Conservation (phyloP, 35 echinoderm and acorn worm genomes). For the Patiria miniata region DNA sequence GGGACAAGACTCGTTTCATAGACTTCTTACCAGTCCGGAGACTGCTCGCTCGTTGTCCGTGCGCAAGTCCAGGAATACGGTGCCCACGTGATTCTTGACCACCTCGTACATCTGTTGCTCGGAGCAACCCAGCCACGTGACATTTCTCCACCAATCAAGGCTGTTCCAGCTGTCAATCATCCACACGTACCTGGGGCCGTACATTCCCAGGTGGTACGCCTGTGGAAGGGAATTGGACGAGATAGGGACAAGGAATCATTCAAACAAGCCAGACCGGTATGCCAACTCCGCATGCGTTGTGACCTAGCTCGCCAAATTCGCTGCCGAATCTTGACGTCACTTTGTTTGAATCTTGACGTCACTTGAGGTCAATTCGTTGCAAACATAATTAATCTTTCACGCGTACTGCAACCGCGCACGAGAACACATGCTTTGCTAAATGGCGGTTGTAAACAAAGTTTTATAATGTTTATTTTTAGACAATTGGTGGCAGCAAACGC, state of each 20-base stretch:
- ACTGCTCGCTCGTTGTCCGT: slow-evolving; percentile 18
- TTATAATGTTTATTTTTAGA: too few species aligned
- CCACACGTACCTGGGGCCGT: slow-evolving; percentile 49
- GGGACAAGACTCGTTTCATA: too few species aligned
- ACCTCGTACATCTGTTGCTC: slow-evolving; percentile 44
- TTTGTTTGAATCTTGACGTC: too few species aligned
- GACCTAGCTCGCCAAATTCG: too few species aligned
- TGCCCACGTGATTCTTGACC: slow-evolving; percentile 26
- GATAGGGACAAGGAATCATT: background rate
- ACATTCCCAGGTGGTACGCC: slow-evolving; percentile 49
- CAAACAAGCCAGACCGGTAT: background rate
- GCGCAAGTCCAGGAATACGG: slow-evolving; percentile 22
- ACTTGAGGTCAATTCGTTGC: too few species aligned
- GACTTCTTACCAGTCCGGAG: slow-evolving; percentile 53
- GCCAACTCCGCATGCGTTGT: too few species aligned
- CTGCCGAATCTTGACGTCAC: too few species aligned
- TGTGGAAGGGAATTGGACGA: background rate
- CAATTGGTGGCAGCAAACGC: too few species aligned
- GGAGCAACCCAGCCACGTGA: slow-evolving; percentile 22
- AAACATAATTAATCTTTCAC: too few species aligned
- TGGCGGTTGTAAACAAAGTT: too few species aligned
- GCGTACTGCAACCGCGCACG: too few species aligned
- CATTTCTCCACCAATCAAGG: slow-evolving; percentile 43
- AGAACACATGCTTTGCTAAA: too few species aligned
- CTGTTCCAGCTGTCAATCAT: slow-evolving; percentile 53